Evolutionary conservation across 2,888 invertebrate genomes (phyloP).

Genomic region (Ametastegia equiseti): DNA sequence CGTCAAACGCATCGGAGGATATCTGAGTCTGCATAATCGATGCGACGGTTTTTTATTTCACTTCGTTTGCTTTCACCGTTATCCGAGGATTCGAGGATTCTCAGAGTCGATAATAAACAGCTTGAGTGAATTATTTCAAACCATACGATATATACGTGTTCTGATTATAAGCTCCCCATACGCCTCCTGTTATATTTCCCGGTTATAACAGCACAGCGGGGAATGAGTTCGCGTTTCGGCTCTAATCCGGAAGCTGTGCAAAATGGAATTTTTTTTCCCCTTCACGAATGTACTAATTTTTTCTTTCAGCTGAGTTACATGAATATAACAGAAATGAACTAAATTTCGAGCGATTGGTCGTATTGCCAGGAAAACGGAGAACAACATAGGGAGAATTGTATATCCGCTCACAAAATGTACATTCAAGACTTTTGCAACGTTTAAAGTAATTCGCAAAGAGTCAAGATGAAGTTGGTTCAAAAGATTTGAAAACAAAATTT

Average conservation of each 20-base stretch:
- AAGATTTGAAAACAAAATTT: background rate
- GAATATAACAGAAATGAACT: background rate
- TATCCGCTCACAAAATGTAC: background rate
- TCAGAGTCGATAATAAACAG: background rate
- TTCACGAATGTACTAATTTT: background rate
- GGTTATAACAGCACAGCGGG: background rate
- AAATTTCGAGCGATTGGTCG: background rate
- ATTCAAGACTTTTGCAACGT: background rate
- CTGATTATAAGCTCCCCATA: background rate
- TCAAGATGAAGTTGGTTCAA: background rate
- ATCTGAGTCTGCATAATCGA: conserved; percentile 39
- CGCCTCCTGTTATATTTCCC: background rate
- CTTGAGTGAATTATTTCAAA: background rate
- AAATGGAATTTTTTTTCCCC: background rate
- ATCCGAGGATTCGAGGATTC: background rate
- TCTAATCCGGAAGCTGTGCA: conserved; percentile 13
- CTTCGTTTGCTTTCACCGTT: background rate
- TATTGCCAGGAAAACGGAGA: background rate
- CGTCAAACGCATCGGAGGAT: conserved; percentile 41
- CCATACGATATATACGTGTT: background rate
- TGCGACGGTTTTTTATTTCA: conserved; percentile 1
- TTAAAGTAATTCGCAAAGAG: background rate
- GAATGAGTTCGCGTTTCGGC: background rate
- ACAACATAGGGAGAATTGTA: background rate
- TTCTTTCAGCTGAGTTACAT: background rate